These are phyloP conservation scores for Anticlea derivata DNA, from an alignment of 2,888 invertebrate genomes.

Conservation along the genomic window DNA sequence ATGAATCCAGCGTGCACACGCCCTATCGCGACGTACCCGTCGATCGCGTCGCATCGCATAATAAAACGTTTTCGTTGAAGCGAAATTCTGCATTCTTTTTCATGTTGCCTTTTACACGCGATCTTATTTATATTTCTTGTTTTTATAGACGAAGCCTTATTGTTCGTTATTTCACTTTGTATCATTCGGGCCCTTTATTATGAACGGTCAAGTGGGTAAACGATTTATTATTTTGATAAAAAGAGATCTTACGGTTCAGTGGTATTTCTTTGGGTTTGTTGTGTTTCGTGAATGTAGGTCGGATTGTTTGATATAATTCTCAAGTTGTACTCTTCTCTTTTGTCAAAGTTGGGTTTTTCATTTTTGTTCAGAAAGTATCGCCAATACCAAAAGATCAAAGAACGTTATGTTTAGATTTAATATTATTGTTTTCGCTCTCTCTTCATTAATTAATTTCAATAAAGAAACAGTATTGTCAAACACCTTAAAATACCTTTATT, in stretches of 20 bases:
- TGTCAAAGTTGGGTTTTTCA: no score
- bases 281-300: constrained; percentile 4
- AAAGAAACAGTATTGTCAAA: no score
- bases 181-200: constrained; percentile 21
- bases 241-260: constrained; percentile 13
- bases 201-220: constrained; percentile 25
- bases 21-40: constrained; percentile 6
- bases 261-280: constrained; percentile 2
- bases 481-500: no score
- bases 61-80: constrained; percentile 18
- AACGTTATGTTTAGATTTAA: no score
- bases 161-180: constrained; percentile 32
- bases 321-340: no score
- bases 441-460: no score
- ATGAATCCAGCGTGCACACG: background rate
- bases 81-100: constrained; percentile 14
- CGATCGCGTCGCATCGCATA: constrained; percentile 11
- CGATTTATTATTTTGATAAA: constrained; percentile 27
- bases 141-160: constrained; percentile 10
- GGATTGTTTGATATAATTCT: constrained; percentile 1
- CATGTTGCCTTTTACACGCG: constrained; percentile 1
- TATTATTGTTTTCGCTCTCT: no score
- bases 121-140: constrained; percentile 3
- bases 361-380: no score
- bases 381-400: no score